Conservation (phyloP, 2,888 invertebrate genomes). For the Agonopterix alstromeriana region DNA sequence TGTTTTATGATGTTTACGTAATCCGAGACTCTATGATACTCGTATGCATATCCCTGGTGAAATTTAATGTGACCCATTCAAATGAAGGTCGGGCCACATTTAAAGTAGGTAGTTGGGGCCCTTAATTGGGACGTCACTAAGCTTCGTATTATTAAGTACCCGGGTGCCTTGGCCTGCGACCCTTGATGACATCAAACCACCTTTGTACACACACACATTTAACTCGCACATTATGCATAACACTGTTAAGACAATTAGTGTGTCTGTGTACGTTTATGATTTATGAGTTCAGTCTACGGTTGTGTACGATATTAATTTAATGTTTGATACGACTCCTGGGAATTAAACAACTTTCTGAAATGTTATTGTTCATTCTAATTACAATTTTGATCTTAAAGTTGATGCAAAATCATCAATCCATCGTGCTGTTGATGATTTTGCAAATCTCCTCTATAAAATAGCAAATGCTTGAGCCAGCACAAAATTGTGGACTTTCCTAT, state of each 20-base stretch:
- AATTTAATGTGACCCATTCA: constrained; percentile 18
- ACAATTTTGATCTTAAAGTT: too few species aligned
- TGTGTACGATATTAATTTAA: too few species aligned
- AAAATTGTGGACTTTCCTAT: too few species aligned
- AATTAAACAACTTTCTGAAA: too few species aligned
- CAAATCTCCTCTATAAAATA: too few species aligned
- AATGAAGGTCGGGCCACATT: constrained; percentile 11
- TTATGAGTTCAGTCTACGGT: background rate
- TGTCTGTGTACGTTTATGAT: background rate
- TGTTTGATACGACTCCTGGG: too few species aligned
- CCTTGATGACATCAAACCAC: constrained; percentile 17
- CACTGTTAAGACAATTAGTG: background rate
- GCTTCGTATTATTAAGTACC: constrained; percentile 29
- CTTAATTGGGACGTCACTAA: constrained; percentile 14
- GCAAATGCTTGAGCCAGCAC: too few species aligned
- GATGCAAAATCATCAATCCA: too few species aligned
- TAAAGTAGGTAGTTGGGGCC: constrained; percentile 4
- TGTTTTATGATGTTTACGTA: constrained; percentile 12
- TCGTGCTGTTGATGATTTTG: too few species aligned
- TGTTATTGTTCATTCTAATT: too few species aligned
- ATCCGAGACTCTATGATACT: constrained; percentile 8
- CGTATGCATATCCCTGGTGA: constrained; percentile 15
- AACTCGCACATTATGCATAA: constrained; percentile 8
- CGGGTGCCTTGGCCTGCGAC: constrained; percentile 21
- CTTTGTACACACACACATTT: constrained; percentile 12